Conservation (phyloP, 1,140 invertebrate species). For the Gonatopus flavifemur region DNA sequence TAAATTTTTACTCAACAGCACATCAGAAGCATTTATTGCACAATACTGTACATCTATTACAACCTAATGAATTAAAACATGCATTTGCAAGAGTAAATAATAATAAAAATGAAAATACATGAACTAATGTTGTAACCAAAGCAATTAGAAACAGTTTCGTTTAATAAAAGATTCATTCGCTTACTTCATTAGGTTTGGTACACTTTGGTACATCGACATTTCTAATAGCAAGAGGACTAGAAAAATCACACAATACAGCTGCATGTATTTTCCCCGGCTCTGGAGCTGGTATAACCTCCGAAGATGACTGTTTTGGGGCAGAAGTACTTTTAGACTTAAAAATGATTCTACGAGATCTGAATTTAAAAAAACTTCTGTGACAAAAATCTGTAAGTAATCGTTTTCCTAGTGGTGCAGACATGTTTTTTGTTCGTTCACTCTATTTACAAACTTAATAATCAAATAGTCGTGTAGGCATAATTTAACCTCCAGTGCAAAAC, state of each 20-base stretch:
- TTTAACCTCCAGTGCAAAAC: too few species aligned
- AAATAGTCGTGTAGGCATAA: too few species aligned
- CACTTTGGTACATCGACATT: slow-evolving; percentile 38
- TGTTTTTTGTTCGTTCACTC: too few species aligned
- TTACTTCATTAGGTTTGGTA: slow-evolving; percentile 49
- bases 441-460: too few species aligned
- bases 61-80: slow-evolving; percentile 49
- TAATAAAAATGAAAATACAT: not conserved
- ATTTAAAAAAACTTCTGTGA: slow-evolving; percentile 14
- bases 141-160: too few species aligned
- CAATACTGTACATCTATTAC: slow-evolving; percentile 62
- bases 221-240: slow-evolving; percentile 53
- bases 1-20: slow-evolving; percentile 55
- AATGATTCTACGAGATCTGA: slow-evolving; percentile 5
- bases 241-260: slow-evolving; percentile 57
- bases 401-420: slow-evolving; percentile 24
- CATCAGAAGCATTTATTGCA: slow-evolving; percentile 64
- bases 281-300: slow-evolving; percentile 17
- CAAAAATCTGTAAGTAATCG: slow-evolving; percentile 24
- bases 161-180: too few species aligned
- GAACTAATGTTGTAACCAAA: too few species aligned
- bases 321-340: slow-evolving; percentile 20
- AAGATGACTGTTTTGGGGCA: slow-evolving; percentile 6
- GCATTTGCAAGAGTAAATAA: not conserved
- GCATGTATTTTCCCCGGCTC: slow-evolving; percentile 41